Conservation (phyloP, 2,113 vertebrate species). For the Pteruthius melanotis region DNA sequence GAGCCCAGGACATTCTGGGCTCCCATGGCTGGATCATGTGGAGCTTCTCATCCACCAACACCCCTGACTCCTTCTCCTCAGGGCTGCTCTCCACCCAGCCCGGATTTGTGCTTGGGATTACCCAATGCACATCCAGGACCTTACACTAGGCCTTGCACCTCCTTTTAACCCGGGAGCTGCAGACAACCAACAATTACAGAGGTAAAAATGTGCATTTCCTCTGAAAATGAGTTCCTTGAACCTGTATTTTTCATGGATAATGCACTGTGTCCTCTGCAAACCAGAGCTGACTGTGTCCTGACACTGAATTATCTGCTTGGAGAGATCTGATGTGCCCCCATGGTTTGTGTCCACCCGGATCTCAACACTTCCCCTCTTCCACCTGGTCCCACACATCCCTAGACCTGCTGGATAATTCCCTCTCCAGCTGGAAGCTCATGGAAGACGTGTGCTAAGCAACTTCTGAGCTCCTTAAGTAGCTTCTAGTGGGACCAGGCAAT, state of each 20-base stretch:
- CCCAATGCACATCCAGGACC: not conserved
- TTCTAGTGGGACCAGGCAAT: not conserved
- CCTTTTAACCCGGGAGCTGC: not conserved
- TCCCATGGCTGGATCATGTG: not conserved
- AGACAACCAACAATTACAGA: not conserved
- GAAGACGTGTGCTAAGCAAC: not conserved
- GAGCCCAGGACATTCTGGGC: not conserved
- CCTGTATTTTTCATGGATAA: not conserved
- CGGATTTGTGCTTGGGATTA: not conserved
- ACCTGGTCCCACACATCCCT: not conserved
- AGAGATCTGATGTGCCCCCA: not conserved
- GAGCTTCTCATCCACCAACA: not conserved
- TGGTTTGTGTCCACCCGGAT: not conserved
- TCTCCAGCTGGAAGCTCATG: not conserved
- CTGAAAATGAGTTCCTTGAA: not conserved
- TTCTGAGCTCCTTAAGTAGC: not conserved
- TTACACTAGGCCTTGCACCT: not conserved
- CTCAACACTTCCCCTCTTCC: not conserved
- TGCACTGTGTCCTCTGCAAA: not conserved
- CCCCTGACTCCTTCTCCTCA: fast-evolving
- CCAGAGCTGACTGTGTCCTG: fast-evolving
- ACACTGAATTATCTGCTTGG: fast-evolving
- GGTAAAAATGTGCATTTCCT: not conserved
- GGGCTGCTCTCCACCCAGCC: not conserved
- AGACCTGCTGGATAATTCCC: not conserved